These are phyloP conservation scores for Poeciliopsis retropinna DNA, from an alignment of 2,113 vertebrate species.

Conservation along the genomic window DNA sequence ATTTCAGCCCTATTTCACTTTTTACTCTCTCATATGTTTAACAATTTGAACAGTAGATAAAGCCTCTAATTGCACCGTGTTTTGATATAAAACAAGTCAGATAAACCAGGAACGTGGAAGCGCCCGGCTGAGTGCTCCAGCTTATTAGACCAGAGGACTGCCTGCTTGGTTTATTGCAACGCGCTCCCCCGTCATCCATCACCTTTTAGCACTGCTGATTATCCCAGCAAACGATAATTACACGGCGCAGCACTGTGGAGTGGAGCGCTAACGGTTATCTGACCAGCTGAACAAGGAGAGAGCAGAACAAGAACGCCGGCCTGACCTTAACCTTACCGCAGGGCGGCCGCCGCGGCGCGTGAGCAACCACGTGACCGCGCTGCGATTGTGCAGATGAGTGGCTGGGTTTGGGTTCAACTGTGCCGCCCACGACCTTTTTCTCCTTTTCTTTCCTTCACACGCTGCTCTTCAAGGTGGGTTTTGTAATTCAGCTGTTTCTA, in stretches of 20 bases:
- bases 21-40: constrained; percentile 31
- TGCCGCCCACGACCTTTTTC: constrained; percentile 4
- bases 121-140: constrained; percentile 25
- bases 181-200: constrained; percentile 65
- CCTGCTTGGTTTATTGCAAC: constrained; percentile 55
- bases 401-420: constrained; percentile 5
- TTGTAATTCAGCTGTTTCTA: neutral
- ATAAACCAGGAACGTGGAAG: constrained; percentile 34
- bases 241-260: constrained; percentile 38
- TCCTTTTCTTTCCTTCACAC: neutral
- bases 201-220: constrained; percentile 71
- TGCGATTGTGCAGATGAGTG: neutral
- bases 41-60: constrained; percentile 23
- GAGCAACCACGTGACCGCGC: neutral
- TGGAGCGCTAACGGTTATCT: constrained; percentile 50
- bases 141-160: constrained; percentile 41
- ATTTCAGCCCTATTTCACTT: neutral
- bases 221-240: constrained; percentile 69
- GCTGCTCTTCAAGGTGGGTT: neutral
- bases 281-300: constrained; percentile 56
- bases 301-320: constrained; percentile 26
- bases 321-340: constrained; percentile 38
- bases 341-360: neutral
- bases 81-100: constrained; percentile 48
- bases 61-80: constrained; percentile 47